Base-by-base conservation (phyloP, 2,797 vertebrate genomes). In the Megalops cyprinoides region DNA sequence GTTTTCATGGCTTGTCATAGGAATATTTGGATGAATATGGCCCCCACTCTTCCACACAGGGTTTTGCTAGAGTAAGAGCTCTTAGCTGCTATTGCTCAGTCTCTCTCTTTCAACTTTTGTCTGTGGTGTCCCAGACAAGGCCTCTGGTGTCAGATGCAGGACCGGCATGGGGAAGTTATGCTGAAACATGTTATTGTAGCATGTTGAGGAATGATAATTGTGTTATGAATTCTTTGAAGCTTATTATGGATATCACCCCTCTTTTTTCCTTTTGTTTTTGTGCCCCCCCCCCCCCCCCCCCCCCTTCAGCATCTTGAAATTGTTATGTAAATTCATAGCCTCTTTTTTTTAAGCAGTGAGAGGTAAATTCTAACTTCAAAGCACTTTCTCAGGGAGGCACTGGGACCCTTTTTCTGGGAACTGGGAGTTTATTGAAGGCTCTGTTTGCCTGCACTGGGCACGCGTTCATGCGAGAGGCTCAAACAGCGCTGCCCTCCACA, bases 181-280 rank as follows among this genome's bases (percentile, higher is more conserved):
- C 88, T 71, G 77, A 23, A 3, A 28, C 48, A 87, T 84, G 75
- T 79, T 81, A 86, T 85, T 74, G 89, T 85, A 0, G 6, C 77
- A 88, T 71, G 80, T 83, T 83, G 86, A 84, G 62, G 76, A 60
- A 85, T 39, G 55, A 78, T 14, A 28, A 76, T 51, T 90, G 81
- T 77, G 79, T 87, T 87, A 39, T 4, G 28, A 87, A 83, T 88
- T 86, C 87, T 89, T 87, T 86, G 81, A 88, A 85, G 85, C 85
- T 85, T 87, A 88, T 87, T 88, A 81, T 87, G 83, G 84, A 42
- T 86, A 88, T 77, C 82, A 74, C 44, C 88, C 87, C 87, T 86
- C 73, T 55, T 84, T 88, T 87, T 78, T 8, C 76, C 53, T 23
- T 56, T 20, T 37, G 7, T 51, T 48, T 48, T 4, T 3, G 2